Evolutionary conservation across 2,888 invertebrate genomes (phyloP).

Genomic region (Seira ritae): DNA sequence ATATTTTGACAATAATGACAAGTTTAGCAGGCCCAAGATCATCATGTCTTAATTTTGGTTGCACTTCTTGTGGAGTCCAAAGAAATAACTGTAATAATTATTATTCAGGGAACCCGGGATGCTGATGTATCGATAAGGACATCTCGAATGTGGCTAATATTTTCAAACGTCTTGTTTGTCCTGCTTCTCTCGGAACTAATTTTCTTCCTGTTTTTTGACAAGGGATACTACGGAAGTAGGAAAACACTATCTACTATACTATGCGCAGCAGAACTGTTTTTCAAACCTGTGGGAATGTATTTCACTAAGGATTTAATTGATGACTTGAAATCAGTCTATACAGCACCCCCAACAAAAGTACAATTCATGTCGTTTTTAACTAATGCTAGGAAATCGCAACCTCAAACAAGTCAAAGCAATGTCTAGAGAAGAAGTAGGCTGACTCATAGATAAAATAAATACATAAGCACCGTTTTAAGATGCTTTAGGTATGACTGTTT

Average conservation of each 20-base stretch:
- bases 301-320: constrained; percentile 61
- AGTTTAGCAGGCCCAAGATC: too few relatives aligned
- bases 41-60: too few relatives aligned
- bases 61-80: too few relatives aligned
- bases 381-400: constrained; percentile 39
- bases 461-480: too few relatives aligned
- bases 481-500: too few relatives aligned
- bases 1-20: too few relatives aligned
- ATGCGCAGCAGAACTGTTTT: constrained; percentile 55
- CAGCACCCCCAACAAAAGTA: constrained; percentile 53
- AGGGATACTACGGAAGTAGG: constrained; percentile 35
- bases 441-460: too few relatives aligned
- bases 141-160: constrained; percentile 52
- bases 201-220: constrained; percentile 60
- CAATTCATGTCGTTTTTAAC: constrained; percentile 48
- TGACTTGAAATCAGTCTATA: constrained; percentile 55
- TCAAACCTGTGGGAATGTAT: constrained; percentile 61
- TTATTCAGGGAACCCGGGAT: constrained; percentile 42
- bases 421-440: too few relatives aligned
- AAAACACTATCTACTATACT: constrained; percentile 45
- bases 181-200: constrained; percentile 60
- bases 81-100: not conserved
- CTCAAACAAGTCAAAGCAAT: not conserved
- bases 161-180: constrained; percentile 55
- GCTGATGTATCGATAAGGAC: constrained; percentile 39